A percentile compares a stretch with the other conserved stretches of the same genome.
Evolutionary conservation across 1,140 invertebrate genomes (phyloP).

Genomic region (Diorhabda elongata): DNA sequence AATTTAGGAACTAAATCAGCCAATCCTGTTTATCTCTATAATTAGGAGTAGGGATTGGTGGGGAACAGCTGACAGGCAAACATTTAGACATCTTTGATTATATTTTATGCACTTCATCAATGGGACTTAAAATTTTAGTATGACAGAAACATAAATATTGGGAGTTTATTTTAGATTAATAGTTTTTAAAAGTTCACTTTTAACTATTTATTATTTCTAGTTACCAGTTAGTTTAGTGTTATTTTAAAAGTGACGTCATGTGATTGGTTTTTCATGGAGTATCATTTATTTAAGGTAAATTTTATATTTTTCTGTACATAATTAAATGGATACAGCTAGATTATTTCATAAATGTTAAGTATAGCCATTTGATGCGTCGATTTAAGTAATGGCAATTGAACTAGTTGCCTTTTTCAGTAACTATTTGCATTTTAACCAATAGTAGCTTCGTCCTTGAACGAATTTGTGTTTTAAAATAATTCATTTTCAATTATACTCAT

Average conservation of each 20-base stretch:
- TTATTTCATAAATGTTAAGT: not conserved
- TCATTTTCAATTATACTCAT: constrained; percentile 23
- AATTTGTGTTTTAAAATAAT: constrained; percentile 30
- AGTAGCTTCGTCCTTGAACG: constrained; percentile 36
- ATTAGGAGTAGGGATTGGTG: constrained; percentile 14
- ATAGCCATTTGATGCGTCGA: not conserved
- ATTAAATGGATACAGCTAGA: not conserved
- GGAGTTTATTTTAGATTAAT: constrained; percentile 24
- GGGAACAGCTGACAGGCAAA: constrained; percentile 42
- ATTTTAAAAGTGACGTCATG: constrained; percentile 38
- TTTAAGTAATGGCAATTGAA: constrained; percentile 24
- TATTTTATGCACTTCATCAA: constrained; percentile 31
- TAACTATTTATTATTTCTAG: constrained; percentile 18
- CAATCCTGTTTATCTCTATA: constrained; percentile 1
- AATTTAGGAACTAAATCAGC: constrained; percentile 1
- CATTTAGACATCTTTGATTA: constrained; percentile 37
- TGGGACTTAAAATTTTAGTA: constrained; percentile 30
- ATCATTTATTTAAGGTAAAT: constrained; percentile 33
- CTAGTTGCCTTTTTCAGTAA: constrained; percentile 15
- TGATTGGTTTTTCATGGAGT: constrained; percentile 39
- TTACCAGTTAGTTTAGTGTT: constrained; percentile 20
- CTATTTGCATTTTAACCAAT: constrained; percentile 18
- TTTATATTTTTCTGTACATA: constrained; percentile 3
- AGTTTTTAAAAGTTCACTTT: constrained; percentile 24
- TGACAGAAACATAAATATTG: constrained; percentile 36